A percentile compares a stretch with the other conserved stretches of the same genome.
Evolutionary conservation across 1,140 invertebrate species (phyloP).

Genomic region (Drosophila setifemur): DNA sequence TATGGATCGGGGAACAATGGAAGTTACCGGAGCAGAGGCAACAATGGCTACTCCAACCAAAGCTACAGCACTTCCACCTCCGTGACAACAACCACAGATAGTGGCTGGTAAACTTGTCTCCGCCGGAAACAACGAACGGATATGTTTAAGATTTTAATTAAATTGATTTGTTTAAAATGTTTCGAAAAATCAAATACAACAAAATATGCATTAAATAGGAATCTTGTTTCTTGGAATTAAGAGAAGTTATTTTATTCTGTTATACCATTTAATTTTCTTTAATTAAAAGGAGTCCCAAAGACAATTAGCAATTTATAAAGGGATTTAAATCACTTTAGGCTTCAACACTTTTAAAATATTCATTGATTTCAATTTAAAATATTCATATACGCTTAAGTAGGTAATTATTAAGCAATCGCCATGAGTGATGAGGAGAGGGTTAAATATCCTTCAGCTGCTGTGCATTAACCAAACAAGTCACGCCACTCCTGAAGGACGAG

Average conservation of each 20-base stretch:
- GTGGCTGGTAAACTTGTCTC: constrained; percentile 6
- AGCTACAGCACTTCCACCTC: constrained; percentile 6
- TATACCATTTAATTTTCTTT: too few relatives aligned
- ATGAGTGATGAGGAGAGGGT: not conserved
- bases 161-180: not conserved
- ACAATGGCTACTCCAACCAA: not conserved
- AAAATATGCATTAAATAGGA: not conserved
- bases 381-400: constrained; percentile 16
- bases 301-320: too few relatives aligned
- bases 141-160: not conserved
- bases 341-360: not conserved
- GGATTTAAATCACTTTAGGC: not conserved
- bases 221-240: too few relatives aligned
- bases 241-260: too few relatives aligned
- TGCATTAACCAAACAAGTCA: constrained; percentile 37
- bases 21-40: not conserved
- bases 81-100: not conserved
- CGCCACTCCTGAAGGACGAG: constrained; percentile 12
- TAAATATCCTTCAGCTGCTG: constrained; percentile 39
- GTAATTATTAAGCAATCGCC: not conserved
- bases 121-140: not conserved
- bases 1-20: constrained; percentile 11
- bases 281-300: too few relatives aligned
- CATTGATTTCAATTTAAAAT: constrained; percentile 5
- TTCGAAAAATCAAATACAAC: constrained; percentile 6